Conservation (phyloP, 2,113 vertebrate genomes). For the Alligator sinensis region DNA sequence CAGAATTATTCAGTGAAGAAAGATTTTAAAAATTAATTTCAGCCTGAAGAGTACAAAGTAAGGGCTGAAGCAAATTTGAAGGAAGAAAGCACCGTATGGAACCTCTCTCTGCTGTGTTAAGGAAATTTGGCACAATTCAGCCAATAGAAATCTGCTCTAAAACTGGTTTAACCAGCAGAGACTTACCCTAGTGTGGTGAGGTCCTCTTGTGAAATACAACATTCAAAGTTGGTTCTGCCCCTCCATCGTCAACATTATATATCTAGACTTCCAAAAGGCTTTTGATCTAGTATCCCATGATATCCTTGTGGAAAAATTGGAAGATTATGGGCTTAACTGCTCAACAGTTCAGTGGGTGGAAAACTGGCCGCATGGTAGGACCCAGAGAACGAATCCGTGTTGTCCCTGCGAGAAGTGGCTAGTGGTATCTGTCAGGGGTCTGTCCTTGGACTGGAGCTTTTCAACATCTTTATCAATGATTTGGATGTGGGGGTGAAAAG, state of each 20-base stretch:
- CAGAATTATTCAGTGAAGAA: background rate
- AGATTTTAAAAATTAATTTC: background rate
- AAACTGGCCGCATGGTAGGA: no score
- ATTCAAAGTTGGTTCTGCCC: rapidly evolving
- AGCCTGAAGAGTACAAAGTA: background rate
- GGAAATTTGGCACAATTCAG: rapidly evolving
- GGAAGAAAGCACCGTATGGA: rapidly evolving
- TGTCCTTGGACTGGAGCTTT: no score
- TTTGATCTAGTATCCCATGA: no score
- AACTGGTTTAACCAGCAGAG: rapidly evolving
- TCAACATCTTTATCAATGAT: no score
- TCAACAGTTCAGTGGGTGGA: no score
- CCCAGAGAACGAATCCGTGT: no score
- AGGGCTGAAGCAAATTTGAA: background rate
- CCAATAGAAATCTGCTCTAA: rapidly evolving
- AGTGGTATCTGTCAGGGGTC: no score
- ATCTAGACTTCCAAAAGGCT: no score
- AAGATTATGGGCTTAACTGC: no score
- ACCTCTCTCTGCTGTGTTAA: rapidly evolving
- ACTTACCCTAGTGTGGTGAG: rapidly evolving
- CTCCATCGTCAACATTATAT: rapidly evolving
- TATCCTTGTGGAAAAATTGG: no score
- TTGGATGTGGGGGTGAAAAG: no score
- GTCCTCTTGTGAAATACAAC: rapidly evolving
- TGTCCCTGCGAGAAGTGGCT: no score